Percentiles rank a stretch among this genome's conserved stretches.
Evolutionary conservation across 2,888 invertebrate species (phyloP).

Genomic region (Anthophora plumipes): DNA sequence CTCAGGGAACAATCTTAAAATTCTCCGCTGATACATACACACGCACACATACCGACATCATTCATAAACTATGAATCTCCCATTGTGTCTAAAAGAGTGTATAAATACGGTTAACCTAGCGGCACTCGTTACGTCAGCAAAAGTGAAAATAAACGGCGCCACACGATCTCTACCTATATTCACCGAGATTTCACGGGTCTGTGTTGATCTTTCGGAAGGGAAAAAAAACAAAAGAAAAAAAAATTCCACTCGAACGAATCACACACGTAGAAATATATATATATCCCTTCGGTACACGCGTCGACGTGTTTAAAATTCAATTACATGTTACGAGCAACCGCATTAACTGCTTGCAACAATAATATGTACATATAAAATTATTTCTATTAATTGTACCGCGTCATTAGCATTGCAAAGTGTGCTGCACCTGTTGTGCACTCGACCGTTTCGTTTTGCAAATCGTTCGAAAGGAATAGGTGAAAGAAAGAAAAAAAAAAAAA

Average conservation of each 20-base stretch:
- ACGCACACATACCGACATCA: background rate
- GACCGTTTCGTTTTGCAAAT: background rate
- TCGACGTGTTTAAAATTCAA: slow-evolving; percentile 34
- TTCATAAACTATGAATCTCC: background rate
- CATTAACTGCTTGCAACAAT: slow-evolving; percentile 8
- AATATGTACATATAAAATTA: background rate
- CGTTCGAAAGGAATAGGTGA: background rate
- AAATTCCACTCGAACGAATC: background rate
- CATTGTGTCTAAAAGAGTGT: background rate
- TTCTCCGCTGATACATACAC: no score
- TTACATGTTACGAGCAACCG: slow-evolving; percentile 20
- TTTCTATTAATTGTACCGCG: slow-evolving; percentile 25
- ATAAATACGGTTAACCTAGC: slow-evolving; percentile 17
- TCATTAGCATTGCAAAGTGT: slow-evolving; percentile 28
- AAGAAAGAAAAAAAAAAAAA: background rate
- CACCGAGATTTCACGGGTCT: background rate
- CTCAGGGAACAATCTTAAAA: slow-evolving; percentile 9
- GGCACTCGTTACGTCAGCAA: slow-evolving; percentile 25
- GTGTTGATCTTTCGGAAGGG: no score
- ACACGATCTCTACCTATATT: background rate
- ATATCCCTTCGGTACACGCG: background rate
- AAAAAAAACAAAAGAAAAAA: no score
- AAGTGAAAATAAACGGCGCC: slow-evolving; percentile 30
- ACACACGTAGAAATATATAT: background rate
- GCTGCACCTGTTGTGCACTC: no score